phyloP scores from a whole-genome alignment of 2,113 vertebrate genomes.

The Microcebus murinus region DNA sequence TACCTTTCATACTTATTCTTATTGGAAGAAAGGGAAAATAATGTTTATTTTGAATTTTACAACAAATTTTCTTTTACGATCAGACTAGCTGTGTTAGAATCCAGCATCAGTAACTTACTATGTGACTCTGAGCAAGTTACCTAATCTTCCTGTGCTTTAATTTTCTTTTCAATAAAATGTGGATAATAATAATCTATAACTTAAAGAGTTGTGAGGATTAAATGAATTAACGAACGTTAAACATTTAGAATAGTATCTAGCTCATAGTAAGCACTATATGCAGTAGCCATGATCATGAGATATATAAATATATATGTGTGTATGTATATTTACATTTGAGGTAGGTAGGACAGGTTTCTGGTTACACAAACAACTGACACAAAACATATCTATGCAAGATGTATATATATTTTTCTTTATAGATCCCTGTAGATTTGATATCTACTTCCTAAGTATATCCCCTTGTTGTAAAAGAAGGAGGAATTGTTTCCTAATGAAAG shows the following conservation, averaged over 20 bases:
- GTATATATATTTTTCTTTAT: background rate
- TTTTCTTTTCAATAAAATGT: background rate
- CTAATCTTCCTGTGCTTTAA: background rate
- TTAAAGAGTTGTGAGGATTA: background rate
- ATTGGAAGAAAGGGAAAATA: background rate
- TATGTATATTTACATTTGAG: background rate
- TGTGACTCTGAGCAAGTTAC: background rate
- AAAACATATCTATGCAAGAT: background rate
- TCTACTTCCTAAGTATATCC: background rate
- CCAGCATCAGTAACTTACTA: background rate
- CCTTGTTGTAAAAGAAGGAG: background rate
- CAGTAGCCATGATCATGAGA: background rate
- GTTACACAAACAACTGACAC: background rate
- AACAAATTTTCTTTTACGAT: background rate
- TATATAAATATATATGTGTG: too few species aligned
- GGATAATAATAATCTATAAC: background rate
- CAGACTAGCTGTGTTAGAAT: background rate
- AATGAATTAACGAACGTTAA: background rate
- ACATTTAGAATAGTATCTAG: background rate
- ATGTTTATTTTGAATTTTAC: background rate
- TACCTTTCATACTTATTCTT: background rate
- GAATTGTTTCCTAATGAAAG: background rate
- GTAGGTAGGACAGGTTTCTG: background rate
- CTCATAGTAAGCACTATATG: background rate
- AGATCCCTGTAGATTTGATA: background rate